Evolutionary conservation across 2,888 invertebrate genomes (phyloP).

Genomic region (Salticus scenicus): DNA sequence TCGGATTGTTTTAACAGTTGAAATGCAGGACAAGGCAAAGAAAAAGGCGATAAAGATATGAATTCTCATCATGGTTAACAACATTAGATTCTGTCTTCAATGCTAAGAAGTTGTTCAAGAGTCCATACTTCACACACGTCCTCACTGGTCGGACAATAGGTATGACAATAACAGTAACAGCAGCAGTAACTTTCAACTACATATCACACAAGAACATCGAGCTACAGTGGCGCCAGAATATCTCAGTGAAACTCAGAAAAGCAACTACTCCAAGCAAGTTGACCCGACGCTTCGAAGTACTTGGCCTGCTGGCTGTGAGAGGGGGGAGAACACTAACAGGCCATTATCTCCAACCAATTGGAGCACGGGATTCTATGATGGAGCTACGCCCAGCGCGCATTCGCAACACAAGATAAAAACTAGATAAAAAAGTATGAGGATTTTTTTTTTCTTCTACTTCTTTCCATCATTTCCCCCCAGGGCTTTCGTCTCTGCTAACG

Average conservation of each 20-base stretch:
- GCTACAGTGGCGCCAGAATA: conserved; percentile 38
- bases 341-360: conserved; percentile 68
- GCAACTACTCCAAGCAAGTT: conserved; percentile 23
- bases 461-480: conserved; percentile 15
- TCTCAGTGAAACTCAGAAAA: conserved; percentile 23
- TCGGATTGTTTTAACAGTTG: not conserved
- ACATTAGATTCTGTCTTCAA: not conserved
- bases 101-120: not conserved
- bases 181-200: not conserved
- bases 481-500: conserved; percentile 65
- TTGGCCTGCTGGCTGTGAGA: conserved; percentile 49
- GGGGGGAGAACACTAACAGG: conserved; percentile 55
- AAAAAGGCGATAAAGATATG: not conserved
- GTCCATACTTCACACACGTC: not conserved
- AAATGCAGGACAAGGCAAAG: not conserved
- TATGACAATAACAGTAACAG: not conserved
- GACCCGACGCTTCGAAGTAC: conserved; percentile 54
- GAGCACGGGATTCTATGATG: conserved; percentile 50
- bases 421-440: conserved; percentile 31
- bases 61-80: not conserved
- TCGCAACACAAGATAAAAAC: not conserved
- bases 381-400: conserved; percentile 57
- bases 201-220: not conserved
- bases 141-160: not conserved
- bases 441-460: conserved; percentile 23